Conservation (phyloP, 2,888 invertebrate species). For the Epinotia brunnichana region DNA sequence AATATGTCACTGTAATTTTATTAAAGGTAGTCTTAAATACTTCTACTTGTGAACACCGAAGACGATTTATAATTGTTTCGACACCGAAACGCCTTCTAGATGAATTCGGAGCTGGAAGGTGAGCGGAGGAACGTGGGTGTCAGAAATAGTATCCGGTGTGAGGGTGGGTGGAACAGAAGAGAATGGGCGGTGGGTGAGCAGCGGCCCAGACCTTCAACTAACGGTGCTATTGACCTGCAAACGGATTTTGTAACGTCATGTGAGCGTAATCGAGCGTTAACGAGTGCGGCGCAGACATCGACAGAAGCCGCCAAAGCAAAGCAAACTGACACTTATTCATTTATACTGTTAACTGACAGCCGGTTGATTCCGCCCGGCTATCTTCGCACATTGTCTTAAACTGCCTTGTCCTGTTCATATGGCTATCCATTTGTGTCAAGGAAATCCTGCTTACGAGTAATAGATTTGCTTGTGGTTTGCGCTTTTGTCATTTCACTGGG, state of each 20-base stretch:
- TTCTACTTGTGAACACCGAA: background rate
- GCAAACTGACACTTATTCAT: constrained; percentile 47
- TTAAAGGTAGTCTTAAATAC: background rate
- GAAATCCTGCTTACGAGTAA: constrained; percentile 49
- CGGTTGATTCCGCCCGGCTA: constrained; percentile 22
- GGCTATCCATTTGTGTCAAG: constrained; percentile 43
- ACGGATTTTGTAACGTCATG: constrained; percentile 56
- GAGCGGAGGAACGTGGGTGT: constrained; percentile 40
- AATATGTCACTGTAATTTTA: background rate
- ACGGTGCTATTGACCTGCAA: constrained; percentile 71
- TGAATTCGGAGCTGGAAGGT: constrained; percentile 23
- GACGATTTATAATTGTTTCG: constrained; percentile 15
- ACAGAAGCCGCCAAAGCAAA: constrained; percentile 26
- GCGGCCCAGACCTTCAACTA: constrained; percentile 69
- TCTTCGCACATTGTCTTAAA: constrained; percentile 59
- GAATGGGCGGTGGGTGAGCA: constrained; percentile 53
- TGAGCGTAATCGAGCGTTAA: constrained; percentile 56
- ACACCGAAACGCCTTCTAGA: constrained; percentile 3
- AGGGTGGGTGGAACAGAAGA: constrained; percentile 49
- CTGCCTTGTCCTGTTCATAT: constrained; percentile 60
- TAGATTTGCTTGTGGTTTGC: constrained; percentile 33
- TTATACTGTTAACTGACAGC: constrained; percentile 22
- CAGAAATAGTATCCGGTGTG: constrained; percentile 46
- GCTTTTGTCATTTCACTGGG: constrained; percentile 6
- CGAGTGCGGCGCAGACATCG: constrained; percentile 43